A percentile compares a stretch with the other conserved stretches of the same genome.
phyloP scores from a whole-genome alignment of 35 echinoderm and acorn worm species.

The Chiridota heheva region DNA sequence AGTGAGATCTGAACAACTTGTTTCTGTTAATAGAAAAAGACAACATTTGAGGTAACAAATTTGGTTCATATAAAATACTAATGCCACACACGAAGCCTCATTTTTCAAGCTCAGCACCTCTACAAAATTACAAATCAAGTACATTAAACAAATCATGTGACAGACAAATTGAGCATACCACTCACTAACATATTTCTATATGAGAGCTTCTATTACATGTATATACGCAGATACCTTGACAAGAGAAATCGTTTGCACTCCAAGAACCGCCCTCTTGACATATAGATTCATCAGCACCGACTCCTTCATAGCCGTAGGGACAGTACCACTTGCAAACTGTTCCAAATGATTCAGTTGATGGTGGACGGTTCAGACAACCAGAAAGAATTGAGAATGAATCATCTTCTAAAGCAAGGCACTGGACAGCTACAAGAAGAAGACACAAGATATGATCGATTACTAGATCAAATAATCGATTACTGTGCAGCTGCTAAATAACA shows the following conservation, averaged over 20 bases:
- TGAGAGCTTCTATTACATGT: too few relatives aligned
- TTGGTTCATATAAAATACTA: background rate
- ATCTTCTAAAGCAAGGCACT: background rate
- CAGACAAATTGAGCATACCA: too few relatives aligned
- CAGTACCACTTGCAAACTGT: slow-evolving; percentile 25
- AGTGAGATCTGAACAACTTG: slow-evolving; percentile 11
- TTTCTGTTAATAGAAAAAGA: slow-evolving; percentile 5
- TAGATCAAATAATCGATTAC: too few relatives aligned
- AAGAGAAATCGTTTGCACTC: slow-evolving; percentile 24
- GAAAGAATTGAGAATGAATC: background rate
- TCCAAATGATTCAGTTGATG: slow-evolving; percentile 12
- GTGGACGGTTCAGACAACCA: slow-evolving; percentile 9
- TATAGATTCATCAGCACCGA: background rate
- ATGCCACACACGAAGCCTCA: background rate
- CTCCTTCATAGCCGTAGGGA: slow-evolving; percentile 37
- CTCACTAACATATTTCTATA: too few relatives aligned
- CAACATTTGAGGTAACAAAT: background rate
- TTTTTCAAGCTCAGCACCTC: too few relatives aligned
- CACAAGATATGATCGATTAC: too few relatives aligned
- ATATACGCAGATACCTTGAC: slow-evolving; percentile 6
- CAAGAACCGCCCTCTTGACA: slow-evolving; percentile 36
- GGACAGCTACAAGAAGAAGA: background rate
- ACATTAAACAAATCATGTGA: too few relatives aligned
- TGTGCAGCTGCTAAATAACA: too few relatives aligned
- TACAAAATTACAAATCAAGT: too few relatives aligned